Evolutionary conservation across 2,888 invertebrate genomes (phyloP), one percentile per base, ranked within the genome.

Genomic region (Polymixis lichenea): DNA sequence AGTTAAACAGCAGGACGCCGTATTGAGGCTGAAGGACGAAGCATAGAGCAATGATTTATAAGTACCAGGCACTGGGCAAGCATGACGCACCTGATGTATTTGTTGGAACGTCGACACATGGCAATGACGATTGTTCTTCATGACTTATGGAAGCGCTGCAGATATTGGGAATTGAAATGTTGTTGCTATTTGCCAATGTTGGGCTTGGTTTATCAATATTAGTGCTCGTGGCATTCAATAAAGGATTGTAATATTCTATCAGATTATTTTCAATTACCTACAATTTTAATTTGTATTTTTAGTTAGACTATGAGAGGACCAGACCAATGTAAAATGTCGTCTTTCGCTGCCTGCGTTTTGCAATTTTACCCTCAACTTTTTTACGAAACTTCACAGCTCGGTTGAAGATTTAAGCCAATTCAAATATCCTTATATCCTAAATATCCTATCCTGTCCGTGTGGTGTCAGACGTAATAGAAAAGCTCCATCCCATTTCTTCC

Each of bases 41-140:
- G 95, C 95, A 96, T 96, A 95, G 96, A 94, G 93, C 94, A 94
- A 92, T 95, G 96, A 96, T 96, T 95, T 95, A 96, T 92, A 89
- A 90, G 90, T 87, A 87, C 87, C 62, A 87, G 78, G 80, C 75
- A 61, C 69, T 72, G 87, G 78, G 81, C 62, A 75, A 85, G 91
- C 91, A 91, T 89, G 92, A 88, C 90, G 90, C 92, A 92, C 91
- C 91, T 92, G 92, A 91, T 91, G 91, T 89, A 91, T 92, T 89
- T 75, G 85, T 83, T 85, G 86, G 76, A 80, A 69, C 81, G 84
- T 83, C 83, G 84, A 82, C 83, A 82, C 77, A 83, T 83, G 83
- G 82, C 88, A 85, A 84, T 85, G 86, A 80, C 86, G 79, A 86
- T 86, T 83, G 79, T 83, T 81, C 75, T 78, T 79, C 61, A 75